Evolutionary conservation across 2,888 invertebrate genomes (phyloP).

Genomic region (Alsophila aescularia): DNA sequence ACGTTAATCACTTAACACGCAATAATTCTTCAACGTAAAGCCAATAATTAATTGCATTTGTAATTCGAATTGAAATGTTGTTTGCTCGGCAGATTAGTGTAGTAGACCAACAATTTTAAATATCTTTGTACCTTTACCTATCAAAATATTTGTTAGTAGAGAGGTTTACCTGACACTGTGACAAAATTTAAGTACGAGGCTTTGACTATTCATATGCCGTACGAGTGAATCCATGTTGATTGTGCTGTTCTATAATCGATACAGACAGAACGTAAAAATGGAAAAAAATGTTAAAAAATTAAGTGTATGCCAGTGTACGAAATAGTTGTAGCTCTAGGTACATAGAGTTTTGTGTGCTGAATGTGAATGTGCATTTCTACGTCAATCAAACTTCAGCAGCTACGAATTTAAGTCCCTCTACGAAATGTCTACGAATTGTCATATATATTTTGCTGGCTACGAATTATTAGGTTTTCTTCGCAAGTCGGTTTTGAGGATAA

Average conservation of each 20-base stretch:
- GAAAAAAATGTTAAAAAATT: no score
- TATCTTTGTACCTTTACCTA: not conserved
- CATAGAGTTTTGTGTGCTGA: no score
- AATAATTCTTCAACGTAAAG: conserved; percentile 19
- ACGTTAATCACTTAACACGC: conserved; percentile 22
- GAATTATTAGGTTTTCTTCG: conserved; percentile 5
- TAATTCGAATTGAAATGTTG: conserved; percentile 27
- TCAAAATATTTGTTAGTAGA: not conserved
- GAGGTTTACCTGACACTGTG: not conserved
- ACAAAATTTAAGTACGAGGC: no score
- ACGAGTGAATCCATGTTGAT: no score
- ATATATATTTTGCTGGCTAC: not conserved
- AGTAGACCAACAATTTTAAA: not conserved
- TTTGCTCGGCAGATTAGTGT: conserved; percentile 17
- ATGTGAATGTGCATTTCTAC: no score
- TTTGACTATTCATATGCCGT: no score
- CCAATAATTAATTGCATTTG: conserved; percentile 15
- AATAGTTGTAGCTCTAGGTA: no score
- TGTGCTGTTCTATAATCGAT: no score
- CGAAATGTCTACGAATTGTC: conserved; percentile 9
- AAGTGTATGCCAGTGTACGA: no score
- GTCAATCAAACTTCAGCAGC: not conserved
- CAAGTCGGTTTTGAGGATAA: conserved; percentile 47
- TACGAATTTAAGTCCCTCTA: no score
- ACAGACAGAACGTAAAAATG: no score